Base-by-base conservation (phyloP, 2,113 vertebrate genomes). In the Lampris megalopsis region DNA sequence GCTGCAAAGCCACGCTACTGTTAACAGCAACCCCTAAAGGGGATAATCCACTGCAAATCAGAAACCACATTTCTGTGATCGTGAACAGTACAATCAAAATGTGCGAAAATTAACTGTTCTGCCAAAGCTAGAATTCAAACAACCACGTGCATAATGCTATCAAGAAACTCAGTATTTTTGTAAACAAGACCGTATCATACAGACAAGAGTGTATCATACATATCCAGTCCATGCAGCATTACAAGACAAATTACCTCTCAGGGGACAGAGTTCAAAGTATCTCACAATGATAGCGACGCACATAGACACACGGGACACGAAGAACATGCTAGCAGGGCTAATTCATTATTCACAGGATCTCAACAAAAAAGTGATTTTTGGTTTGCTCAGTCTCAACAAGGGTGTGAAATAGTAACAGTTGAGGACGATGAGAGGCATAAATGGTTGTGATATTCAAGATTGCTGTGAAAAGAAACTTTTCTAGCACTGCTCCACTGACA, bases 1-100 rank as follows among this genome's bases (percentile, higher is more conserved):
- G 77, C 74, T 58, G 60, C 37, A 11, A 40, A 63, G 61, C 40
- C 54, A 38, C 10, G 61, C 52, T 42, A 57, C 43, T 38, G 68
- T 58, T 45, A 24, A 54, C 9, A 54, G 60, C 59, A 53, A 1
- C 11, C 38, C 48, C 62, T 53, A 37, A 41, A 77, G 42, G 36
- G 5, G 24, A 60, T 71, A 65, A 24, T 60, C 9, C 5, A 13
- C 10, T 9, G 40, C 40, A 52, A 37, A 75, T 11, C 50, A 2
- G 6, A 65, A 62, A 63, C 65, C 45, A 50, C 40, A 42, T 1
- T 62, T 2, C 40, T 65, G 53, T 35, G 5, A 59, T 36, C 49
- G 3, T 58, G 9, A 24, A 4, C 71, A 35, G 60, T 75, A 61
- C 38, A 45, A 45, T 45, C 7, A 7, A 45, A 5, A 2, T 7